Evolutionary conservation across 2,113 vertebrate species (phyloP).

Genomic region (Callithrix jacchus): DNA sequence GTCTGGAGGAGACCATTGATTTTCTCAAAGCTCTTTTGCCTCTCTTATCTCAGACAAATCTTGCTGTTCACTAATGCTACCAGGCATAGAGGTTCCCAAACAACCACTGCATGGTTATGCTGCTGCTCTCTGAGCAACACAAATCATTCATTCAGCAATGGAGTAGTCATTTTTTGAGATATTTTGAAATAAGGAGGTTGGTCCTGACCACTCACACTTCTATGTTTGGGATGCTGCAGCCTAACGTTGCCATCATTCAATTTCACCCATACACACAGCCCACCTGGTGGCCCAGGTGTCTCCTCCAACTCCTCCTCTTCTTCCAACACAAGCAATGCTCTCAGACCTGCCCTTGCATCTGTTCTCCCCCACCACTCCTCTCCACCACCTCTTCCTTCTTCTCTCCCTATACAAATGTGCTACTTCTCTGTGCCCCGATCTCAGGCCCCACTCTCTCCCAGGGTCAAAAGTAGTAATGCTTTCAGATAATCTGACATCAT

Average conservation of each 20-base stretch:
- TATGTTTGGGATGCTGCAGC: neutral
- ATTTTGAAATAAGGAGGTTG: neutral
- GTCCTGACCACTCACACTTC: neutral
- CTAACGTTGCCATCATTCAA: neutral
- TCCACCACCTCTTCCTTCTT: neutral
- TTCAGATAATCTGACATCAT: neutral
- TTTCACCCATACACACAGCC: neutral
- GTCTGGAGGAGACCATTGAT: neutral
- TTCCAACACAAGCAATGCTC: neutral
- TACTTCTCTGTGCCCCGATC: neutral
- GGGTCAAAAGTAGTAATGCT: neutral
- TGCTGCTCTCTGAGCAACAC: neutral
- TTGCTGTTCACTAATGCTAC: neutral
- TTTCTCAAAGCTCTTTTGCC: neutral
- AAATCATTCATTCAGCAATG: neutral
- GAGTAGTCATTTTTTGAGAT: neutral
- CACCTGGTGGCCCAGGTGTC: neutral
- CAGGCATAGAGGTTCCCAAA: neutral
- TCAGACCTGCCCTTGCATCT: neutral
- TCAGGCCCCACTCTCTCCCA: neutral
- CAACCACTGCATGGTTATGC: no score
- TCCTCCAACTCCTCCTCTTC: neutral
- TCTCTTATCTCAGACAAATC: neutral
- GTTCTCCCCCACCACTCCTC: neutral
- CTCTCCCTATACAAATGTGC: neutral